phyloP scores from a whole-genome alignment of 2,797 vertebrate genomes.

The Oophaga sylvatica region DNA sequence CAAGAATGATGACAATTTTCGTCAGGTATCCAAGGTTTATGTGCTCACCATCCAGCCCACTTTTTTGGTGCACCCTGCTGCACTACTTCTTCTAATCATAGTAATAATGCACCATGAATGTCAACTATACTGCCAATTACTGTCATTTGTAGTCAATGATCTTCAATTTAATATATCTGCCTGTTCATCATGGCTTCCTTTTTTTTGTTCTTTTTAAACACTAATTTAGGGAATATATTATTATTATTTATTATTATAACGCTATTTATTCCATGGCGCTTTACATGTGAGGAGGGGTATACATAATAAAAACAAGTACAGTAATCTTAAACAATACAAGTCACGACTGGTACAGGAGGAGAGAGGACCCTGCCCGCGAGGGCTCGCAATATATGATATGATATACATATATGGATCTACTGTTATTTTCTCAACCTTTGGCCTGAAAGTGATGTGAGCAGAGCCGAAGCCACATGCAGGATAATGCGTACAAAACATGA shows the following conservation, averaged over 20 bases:
- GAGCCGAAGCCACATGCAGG: not conserved
- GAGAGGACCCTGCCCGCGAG: no score
- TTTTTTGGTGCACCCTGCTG: no score
- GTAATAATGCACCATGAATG: not conserved
- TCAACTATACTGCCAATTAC: not conserved
- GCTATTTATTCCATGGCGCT: no score
- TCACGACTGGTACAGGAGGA: no score
- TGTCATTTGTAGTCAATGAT: not conserved
- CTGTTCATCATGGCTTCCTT: not conserved
- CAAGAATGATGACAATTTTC: no score
- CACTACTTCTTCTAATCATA: not conserved
- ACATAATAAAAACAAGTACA: no score
- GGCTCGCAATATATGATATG: not conserved
- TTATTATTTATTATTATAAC: no score
- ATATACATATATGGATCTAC: not conserved
- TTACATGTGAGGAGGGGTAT: no score
- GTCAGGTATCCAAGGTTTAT: no score
- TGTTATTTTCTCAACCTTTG: not conserved
- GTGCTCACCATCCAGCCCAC: no score
- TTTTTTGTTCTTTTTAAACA: not conserved
- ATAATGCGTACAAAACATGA: slow-evolving; percentile 10
- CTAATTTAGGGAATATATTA: not conserved
- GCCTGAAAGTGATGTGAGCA: not conserved
- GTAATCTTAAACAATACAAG: no score
- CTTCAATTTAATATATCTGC: not conserved